Percentiles rank a stretch among this genome's conserved stretches.
phyloP scores from a whole-genome alignment of 2,888 invertebrate genomes.

The Bombyx huttoni region DNA sequence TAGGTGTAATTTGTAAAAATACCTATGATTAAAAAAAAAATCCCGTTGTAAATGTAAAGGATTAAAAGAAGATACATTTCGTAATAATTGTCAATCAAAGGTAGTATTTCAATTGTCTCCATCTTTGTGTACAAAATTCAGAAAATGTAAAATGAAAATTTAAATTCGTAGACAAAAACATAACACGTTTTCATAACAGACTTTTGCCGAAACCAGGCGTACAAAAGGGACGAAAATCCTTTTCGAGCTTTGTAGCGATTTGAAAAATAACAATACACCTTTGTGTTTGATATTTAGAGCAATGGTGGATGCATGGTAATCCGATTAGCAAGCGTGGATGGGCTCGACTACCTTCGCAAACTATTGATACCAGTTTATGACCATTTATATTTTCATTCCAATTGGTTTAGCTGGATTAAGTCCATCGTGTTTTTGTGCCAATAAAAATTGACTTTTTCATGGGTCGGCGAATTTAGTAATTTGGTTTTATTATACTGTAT shows the following conservation, averaged over 20 bases:
- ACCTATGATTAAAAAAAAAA: background rate
- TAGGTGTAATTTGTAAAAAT: background rate
- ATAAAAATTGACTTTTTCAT: background rate
- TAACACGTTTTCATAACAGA: slow-evolving; percentile 1
- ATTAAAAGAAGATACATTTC: background rate
- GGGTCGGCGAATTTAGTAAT: too few relatives aligned
- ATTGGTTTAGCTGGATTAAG: background rate
- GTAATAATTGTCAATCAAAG: background rate
- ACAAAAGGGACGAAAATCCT: slow-evolving; percentile 5
- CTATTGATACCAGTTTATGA: slow-evolving; percentile 1
- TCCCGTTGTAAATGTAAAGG: too few relatives aligned
- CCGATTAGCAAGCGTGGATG: slow-evolving; percentile 26
- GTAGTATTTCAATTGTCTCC: background rate
- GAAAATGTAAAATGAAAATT: background rate
- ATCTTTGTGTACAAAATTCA: background rate
- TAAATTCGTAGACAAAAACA: slow-evolving; percentile 5
- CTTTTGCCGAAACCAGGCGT: slow-evolving; percentile 3
- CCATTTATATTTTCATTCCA: slow-evolving; percentile 1
- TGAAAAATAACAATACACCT: slow-evolving; percentile 7
- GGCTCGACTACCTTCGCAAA: slow-evolving; percentile 9
- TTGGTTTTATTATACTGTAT: too few relatives aligned
- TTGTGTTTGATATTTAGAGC: slow-evolving; percentile 30
- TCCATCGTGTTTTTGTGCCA: background rate
- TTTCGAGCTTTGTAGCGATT: slow-evolving; percentile 1
- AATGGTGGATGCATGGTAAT: slow-evolving; percentile 36